Percentiles rank a stretch among this genome's conserved stretches.
These are phyloP conservation scores for Scrobipalpa atriplicella DNA, from an alignment of 2,888 invertebrate genomes.

Conservation along the genomic window DNA sequence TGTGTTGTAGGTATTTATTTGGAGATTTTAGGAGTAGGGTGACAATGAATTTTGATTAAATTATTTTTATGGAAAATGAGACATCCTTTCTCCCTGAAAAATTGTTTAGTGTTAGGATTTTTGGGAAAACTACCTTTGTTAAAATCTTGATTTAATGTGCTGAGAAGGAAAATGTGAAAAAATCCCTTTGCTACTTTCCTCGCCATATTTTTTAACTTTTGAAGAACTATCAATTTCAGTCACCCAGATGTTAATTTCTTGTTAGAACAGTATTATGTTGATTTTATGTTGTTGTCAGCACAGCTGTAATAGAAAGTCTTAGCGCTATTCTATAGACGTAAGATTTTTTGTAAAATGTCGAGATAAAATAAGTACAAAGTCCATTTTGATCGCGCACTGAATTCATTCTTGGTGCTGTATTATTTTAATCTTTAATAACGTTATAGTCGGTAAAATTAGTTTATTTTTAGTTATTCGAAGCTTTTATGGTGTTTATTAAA, in stretches of 20 bases:
- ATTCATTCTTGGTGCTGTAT: slow-evolving; percentile 31
- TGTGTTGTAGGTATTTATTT: not conserved
- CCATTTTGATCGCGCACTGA: slow-evolving; percentile 26
- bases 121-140: too few species aligned
- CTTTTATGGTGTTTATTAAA: not conserved
- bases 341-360: not conserved
- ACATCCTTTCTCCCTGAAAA: too few species aligned
- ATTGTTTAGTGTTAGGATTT: too few species aligned
- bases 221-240: too few species aligned
- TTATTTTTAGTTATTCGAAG: not conserved
- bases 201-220: too few species aligned
- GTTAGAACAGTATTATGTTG: not conserved
- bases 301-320: not conserved
- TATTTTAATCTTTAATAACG: not conserved
- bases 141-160: too few species aligned
- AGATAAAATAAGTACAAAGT: not conserved
- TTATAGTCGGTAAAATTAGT: not conserved
- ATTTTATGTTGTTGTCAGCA: not conserved
- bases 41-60: too few species aligned
- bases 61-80: too few species aligned
- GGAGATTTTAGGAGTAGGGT: not conserved
- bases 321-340: not conserved
- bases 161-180: too few species aligned
- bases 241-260: too few species aligned
- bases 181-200: too few species aligned